Percentiles rank a stretch among this genome's conserved stretches.
These are phyloP conservation scores for Pollenia amentaria DNA, from an alignment of 2,888 invertebrate species.

Conservation along the genomic window DNA sequence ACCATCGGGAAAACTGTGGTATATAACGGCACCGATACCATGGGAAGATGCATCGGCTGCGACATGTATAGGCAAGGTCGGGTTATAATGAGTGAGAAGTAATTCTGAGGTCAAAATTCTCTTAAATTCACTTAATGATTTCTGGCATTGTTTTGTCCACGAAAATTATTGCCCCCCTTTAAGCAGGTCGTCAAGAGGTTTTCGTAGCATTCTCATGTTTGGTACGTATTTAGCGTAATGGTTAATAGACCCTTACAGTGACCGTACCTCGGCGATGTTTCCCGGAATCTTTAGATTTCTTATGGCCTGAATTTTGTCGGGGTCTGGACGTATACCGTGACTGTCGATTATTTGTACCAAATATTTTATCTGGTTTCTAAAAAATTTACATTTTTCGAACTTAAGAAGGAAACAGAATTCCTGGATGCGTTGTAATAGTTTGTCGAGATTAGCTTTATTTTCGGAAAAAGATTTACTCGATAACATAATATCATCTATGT, in stretches of 20 bases:
- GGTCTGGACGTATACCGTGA: conserved; percentile 9
- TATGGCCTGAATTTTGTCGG: too few relatives aligned
- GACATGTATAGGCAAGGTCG: conserved; percentile 15
- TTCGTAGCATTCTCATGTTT: conserved; percentile 14
- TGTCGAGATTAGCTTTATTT: conserved; percentile 6
- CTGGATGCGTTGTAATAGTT: conserved; percentile 21
- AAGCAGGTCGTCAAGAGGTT: conserved; percentile 49
- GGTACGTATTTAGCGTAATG: too few relatives aligned
- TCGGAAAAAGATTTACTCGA: too few relatives aligned
- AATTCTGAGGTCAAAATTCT: conserved; percentile 22
- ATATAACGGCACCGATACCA: conserved; percentile 25
- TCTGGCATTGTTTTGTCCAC: conserved; percentile 29
- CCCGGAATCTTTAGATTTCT: too few relatives aligned
- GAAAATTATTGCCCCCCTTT: conserved; percentile 25
- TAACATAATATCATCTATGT: conserved; percentile 74
- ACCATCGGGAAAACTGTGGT: conserved; percentile 21
- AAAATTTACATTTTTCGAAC: background rate
- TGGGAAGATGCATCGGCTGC: conserved; percentile 40
- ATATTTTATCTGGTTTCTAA: too few relatives aligned
- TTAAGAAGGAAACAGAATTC: conserved; percentile 43
- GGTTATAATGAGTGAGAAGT: conserved; percentile 29
- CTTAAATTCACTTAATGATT: conserved; percentile 32
- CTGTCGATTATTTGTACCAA: conserved; percentile 37
- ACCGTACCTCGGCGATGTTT: too few relatives aligned
- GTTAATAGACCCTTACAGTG: too few relatives aligned